phyloP scores from a whole-genome alignment of 2,113 vertebrate species.

The Epinephelus moara region DNA sequence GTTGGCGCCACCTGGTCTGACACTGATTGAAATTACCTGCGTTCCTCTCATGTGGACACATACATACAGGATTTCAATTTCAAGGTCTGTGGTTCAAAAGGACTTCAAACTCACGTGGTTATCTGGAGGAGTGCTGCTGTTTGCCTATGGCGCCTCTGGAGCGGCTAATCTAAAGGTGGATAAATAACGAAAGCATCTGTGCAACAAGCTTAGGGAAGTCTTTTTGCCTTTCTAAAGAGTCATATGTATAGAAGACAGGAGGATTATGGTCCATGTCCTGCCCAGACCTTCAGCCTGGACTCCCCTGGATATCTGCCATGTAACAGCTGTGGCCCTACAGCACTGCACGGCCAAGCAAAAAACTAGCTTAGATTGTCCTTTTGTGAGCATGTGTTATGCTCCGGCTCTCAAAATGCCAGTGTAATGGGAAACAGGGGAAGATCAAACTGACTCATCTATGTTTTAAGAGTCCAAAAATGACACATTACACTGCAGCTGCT shows the following conservation, averaged over 20 bases:
- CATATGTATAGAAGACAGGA: background rate
- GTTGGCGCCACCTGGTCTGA: slow-evolving; percentile 17
- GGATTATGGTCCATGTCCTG: slow-evolving; percentile 33
- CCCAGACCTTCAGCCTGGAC: slow-evolving; percentile 46
- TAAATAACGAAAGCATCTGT: background rate
- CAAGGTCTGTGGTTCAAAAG: slow-evolving; percentile 18
- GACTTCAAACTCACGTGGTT: slow-evolving; percentile 3
- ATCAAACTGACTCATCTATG: background rate
- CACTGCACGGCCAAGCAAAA: slow-evolving; percentile 16
- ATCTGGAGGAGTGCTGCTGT: background rate
- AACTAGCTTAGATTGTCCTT: slow-evolving; percentile 13
- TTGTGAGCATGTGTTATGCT: background rate
- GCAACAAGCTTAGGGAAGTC: background rate
- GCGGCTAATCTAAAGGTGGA: background rate
- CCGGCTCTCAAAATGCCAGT: background rate
- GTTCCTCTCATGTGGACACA: slow-evolving; percentile 2
- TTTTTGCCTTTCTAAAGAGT: background rate
- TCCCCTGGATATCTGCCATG: slow-evolving; percentile 48
- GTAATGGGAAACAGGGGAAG: background rate
- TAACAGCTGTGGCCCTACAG: slow-evolving; percentile 47
- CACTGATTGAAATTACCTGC: slow-evolving; percentile 18
- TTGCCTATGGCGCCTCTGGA: background rate
- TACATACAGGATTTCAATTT: slow-evolving; percentile 33
- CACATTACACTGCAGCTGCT: slow-evolving; percentile 11
- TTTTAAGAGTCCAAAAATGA: background rate